Percentiles rank a stretch among this genome's conserved stretches.
These are phyloP conservation scores for Idaea aversata DNA, from an alignment of 2,888 invertebrate species.

Conservation along the genomic window DNA sequence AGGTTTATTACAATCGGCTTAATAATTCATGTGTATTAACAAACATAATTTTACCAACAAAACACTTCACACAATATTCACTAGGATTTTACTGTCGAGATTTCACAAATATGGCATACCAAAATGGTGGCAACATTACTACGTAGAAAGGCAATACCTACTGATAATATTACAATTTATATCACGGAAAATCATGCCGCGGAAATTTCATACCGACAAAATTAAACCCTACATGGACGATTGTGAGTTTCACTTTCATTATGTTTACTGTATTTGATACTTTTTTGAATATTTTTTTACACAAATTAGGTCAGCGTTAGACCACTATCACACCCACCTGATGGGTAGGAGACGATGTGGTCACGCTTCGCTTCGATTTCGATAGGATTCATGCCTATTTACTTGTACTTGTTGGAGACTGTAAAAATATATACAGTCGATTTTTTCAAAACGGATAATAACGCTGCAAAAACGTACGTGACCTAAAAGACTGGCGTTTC, in stretches of 20 bases:
- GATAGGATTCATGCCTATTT: too few species aligned
- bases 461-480: too few species aligned
- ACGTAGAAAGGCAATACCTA: not conserved
- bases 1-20: too few species aligned
- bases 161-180: conserved; percentile 1
- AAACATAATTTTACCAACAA: not conserved
- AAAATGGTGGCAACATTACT: not conserved
- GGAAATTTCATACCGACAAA: conserved; percentile 17
- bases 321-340: too few species aligned
- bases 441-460: too few species aligned
- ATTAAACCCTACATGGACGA: conserved; percentile 24
- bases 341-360: too few species aligned
- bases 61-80: not conserved
- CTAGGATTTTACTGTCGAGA: not conserved
- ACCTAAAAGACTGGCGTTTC: too few species aligned
- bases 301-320: too few species aligned
- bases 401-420: not conserved
- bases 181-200: not conserved
- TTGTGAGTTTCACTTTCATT: conserved; percentile 10
- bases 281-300: not conserved
- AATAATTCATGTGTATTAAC: too few species aligned
- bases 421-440: too few species aligned
- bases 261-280: not conserved
- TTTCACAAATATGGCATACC: not conserved
- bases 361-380: too few species aligned